Evolutionary conservation across 1,140 invertebrate genomes (phyloP).

Genomic region (Choristoneura fumiferana): DNA sequence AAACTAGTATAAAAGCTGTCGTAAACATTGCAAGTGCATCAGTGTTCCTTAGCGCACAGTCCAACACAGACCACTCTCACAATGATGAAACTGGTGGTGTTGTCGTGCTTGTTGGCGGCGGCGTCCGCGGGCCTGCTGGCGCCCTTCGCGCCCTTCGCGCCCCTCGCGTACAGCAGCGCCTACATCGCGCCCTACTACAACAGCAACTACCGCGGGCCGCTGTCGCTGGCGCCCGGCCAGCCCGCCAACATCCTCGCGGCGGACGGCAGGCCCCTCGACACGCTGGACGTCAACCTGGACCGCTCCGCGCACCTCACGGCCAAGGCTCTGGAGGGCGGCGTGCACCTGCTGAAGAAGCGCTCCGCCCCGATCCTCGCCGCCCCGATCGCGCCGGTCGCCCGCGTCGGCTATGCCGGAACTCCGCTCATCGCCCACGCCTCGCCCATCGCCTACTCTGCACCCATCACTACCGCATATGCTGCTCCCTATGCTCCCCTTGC

Average conservation of each 20-base stretch:
- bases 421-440: constrained; percentile 31
- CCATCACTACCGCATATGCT: constrained; percentile 23
- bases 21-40: constrained; percentile 28
- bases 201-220: constrained; percentile 29
- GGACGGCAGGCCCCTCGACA: constrained; percentile 70
- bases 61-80: constrained; percentile 68
- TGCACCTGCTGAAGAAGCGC: constrained; percentile 58
- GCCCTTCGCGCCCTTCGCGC: constrained; percentile 32
- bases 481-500: background rate
- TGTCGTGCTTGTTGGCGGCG: constrained; percentile 74
- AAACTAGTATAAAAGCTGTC: constrained; percentile 31
- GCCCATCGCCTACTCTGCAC: constrained; percentile 26
- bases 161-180: constrained; percentile 45
- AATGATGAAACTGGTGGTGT: constrained; percentile 79
- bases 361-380: constrained; percentile 43
- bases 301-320: constrained; percentile 66
- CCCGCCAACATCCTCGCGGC: constrained; percentile 65
- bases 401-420: constrained; percentile 27
- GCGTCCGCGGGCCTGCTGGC: constrained; percentile 52
- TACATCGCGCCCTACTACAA: constrained; percentile 19
- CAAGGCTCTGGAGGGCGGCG: constrained; percentile 46
- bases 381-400: constrained; percentile 31
- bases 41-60: constrained; percentile 34
- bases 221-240: constrained; percentile 59
- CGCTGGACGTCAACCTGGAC: constrained; percentile 71